Evolutionary conservation across 2,113 vertebrate species (phyloP), one percentile per base, ranked within the genome.

Genomic region (Sarotherodon lohbergeri): DNA sequence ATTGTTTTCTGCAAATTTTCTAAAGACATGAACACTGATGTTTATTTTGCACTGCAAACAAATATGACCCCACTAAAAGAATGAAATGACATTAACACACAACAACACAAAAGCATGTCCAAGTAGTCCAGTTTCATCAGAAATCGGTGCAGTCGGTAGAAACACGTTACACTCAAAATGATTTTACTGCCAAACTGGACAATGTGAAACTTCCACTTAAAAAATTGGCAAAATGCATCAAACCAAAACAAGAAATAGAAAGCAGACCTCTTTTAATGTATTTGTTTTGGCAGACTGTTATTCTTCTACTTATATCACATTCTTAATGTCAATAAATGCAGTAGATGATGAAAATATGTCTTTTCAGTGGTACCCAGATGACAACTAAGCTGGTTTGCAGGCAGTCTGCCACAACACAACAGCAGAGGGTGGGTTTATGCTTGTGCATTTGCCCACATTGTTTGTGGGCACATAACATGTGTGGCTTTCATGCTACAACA

Each of bases 401-500:
- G 86, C 90, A 83, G 50, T 54, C 57, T 88, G 88, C 86, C 84
- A 80, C 88, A 43, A 1, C 80, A 59, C 24, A 66, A 85, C 87
- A 85, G 73, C 84, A 83, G 73, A 87, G 85, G 68, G 24, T 50
- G 80, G 82, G 81, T 85, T 88, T 32, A 82, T 55, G 46, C 87
- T 83, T 86, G 80, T 84, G 81, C 27, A 5, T 71, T 86, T 81
- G 55, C 87, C 81, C 80, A 61, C 56, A 68, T 84, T 90, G 88
- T 91, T 88, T 90, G 90, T 14, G 8, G 86, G 81, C 56, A 81
- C 73, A 85, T 36, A 78, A 86, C 86, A 89, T 82, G 89, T 85
- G 48, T 41, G 50, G 54, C 89, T 92, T 91, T 87, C 82, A 90
- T 90, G 91, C 90, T 87, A 55, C 57, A 82, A 46, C 83, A 79